Base-by-base conservation (phyloP, 2,888 invertebrate species). In the Seira sanloemensis region DNA sequence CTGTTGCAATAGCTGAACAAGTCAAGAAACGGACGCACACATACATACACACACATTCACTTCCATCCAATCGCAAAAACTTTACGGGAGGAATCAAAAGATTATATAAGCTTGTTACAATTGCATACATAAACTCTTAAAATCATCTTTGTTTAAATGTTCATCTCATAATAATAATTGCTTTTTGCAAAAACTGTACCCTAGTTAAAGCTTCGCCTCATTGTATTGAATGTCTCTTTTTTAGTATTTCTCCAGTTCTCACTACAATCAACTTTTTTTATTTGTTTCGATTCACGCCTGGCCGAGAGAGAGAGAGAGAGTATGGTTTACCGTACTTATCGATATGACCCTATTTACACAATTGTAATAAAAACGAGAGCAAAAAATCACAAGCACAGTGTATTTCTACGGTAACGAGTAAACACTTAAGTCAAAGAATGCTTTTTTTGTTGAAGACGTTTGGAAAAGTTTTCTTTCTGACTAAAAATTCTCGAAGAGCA, bases 401-500 rank as follows among this genome's bases (percentile, higher is more conserved):
- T 37, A 37, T 37, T 16, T n/a, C 58, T 58, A 58, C 58, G 58
- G 58, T 58, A 58, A 58, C 58, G 18, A 58, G 7, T 58, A 58
- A n/a, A 9, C 2, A 58, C 4, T n/a, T 4, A 58, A 58, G 18
- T 58, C 58, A 58, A 37, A 37, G 37, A 37, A 37, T 7, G 4
- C 37, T 37, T 37, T 37, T 12, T 37, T 37, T 4, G 5, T 37
- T 37, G 12, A 4, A 37, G 5, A 37, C 37, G 12, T 37, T n/a
- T n/a, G n/a, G n/a, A n/a, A n/a, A n/a, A n/a, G n/a, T n/a, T n/a
- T n/a, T 37, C 37, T 37, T 58, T 58, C n/a, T 58, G 58, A 58
- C 58, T 58, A 58, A 58, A 58, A 12, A 62, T 27, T 78, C 66
- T 46, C 37, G n/a, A n/a, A 9, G 68, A 78, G 50, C 62, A 62